These are phyloP conservation scores for Syrphus vitripennis DNA, from an alignment of 2,888 invertebrate species.

Conservation along the genomic window DNA sequence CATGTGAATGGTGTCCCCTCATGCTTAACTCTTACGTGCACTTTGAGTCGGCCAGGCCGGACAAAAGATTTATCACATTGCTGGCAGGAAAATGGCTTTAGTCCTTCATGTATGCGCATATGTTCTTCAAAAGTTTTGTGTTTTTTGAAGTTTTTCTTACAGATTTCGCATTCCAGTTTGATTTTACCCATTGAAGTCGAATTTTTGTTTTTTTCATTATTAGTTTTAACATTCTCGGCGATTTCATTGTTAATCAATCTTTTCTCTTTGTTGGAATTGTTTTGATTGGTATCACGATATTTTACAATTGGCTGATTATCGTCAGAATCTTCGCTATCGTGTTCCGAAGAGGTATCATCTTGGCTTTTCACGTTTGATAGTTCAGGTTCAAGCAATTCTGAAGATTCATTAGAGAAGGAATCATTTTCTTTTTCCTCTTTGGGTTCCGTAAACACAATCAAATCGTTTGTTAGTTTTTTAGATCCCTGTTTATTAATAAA, in stretches of 20 bases:
- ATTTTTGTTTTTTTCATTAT: slow-evolving; percentile 74
- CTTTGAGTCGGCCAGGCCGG: slow-evolving; percentile 76
- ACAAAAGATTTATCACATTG: slow-evolving; percentile 78
- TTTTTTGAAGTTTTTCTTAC: slow-evolving; percentile 78
- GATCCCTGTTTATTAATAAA: slow-evolving; percentile 74
- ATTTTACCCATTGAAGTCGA: slow-evolving; percentile 75
- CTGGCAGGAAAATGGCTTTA: slow-evolving; percentile 77
- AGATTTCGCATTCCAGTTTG: slow-evolving; percentile 78
- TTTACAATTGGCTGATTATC: slow-evolving; percentile 37
- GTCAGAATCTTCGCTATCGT: slow-evolving; percentile 37
- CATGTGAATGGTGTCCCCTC: slow-evolving; percentile 75
- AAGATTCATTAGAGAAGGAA: not conserved
- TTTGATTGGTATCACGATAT: slow-evolving; percentile 49
- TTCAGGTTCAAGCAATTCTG: not conserved
- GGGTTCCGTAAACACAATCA: not conserved
- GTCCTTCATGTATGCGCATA: slow-evolving; percentile 78
- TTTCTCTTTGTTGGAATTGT: slow-evolving; percentile 70
- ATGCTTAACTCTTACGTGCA: slow-evolving; percentile 77
- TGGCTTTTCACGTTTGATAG: not conserved
- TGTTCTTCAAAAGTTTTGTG: slow-evolving; percentile 77
- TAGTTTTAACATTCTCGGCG: slow-evolving; percentile 58
- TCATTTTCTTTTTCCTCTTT: not conserved
- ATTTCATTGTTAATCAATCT: slow-evolving; percentile 72
- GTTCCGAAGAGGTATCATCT: slow-evolving; percentile 36
- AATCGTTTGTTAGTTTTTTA: not conserved